Percentiles rank a stretch among this genome's conserved stretches.
phyloP scores from a whole-genome alignment of 2,797 vertebrate species.

The Channallabes apus region DNA sequence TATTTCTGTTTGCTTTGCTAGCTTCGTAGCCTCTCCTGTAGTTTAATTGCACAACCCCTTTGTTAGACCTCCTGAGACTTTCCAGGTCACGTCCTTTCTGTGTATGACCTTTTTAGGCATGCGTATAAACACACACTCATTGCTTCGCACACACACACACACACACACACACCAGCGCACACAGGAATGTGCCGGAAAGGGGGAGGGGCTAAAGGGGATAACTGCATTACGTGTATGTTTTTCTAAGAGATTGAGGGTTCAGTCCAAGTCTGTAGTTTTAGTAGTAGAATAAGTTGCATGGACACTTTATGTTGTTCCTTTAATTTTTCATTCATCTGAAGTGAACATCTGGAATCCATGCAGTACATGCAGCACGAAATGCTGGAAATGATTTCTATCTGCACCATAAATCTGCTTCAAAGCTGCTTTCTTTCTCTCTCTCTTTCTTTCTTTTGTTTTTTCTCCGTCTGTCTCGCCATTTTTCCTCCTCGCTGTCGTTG shows the following conservation, averaged over 20 bases:
- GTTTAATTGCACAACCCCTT: neutral
- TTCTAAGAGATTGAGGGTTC: neutral
- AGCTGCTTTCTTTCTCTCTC: neutral
- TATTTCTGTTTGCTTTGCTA: neutral
- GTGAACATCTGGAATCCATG: neutral
- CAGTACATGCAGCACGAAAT: neutral
- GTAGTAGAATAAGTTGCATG: neutral
- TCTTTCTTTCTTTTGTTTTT: neutral
- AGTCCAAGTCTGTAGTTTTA: neutral
- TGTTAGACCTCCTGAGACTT: conserved; percentile 27
- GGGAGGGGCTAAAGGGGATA: neutral
- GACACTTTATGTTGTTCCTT: neutral
- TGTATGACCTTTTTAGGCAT: conserved; percentile 27
- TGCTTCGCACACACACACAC: neutral
- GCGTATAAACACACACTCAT: neutral
- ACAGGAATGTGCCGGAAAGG: conserved; percentile 36
- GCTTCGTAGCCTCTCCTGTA: neutral
- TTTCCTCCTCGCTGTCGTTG: neutral
- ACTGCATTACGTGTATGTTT: conserved; percentile 20
- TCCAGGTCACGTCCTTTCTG: conserved; percentile 15
- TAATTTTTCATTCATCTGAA: neutral
- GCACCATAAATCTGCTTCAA: neutral
- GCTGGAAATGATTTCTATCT: neutral
- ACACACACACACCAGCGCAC: conserved; percentile 24
- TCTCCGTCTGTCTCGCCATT: neutral